Evolutionary conservation across 2,888 invertebrate genomes (phyloP).

Genomic region (Rotaria socialis): DNA sequence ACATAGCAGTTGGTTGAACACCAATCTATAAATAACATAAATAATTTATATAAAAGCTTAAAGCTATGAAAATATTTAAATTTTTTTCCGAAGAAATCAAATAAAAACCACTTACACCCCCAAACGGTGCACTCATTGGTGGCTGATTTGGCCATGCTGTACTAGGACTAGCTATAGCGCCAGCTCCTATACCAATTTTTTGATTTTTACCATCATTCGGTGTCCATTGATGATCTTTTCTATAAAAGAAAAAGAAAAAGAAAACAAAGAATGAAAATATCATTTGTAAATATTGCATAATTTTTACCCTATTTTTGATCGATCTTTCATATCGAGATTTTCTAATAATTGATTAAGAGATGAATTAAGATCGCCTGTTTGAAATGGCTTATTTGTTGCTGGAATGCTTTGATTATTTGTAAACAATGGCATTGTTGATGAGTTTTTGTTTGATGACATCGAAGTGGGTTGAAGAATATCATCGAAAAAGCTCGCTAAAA

Average conservation of each 20-base stretch:
- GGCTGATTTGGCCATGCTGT: constrained; percentile 8
- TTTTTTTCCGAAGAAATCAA: no score
- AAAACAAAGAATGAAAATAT: background rate
- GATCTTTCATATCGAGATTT: constrained; percentile 24
- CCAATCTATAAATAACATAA: background rate
- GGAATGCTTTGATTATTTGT: background rate
- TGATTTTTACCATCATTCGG: background rate
- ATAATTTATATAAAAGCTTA: background rate
- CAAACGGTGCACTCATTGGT: background rate
- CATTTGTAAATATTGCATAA: background rate
- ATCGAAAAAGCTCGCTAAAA: constrained; percentile 29
- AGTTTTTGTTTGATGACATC: background rate
- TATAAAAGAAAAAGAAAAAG: background rate
- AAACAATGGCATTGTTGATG: background rate
- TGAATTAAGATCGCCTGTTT: background rate
- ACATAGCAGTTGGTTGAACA: background rate
- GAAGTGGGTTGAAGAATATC: constrained; percentile 31
- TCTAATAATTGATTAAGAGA: constrained; percentile 30
- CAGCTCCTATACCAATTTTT: background rate
- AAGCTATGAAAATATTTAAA: background rate
- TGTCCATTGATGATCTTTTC: constrained; percentile 35
- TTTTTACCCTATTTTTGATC: background rate
- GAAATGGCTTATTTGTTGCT: background rate
- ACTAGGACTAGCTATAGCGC: background rate
- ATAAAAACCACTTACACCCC: background rate